Evolutionary conservation across 2,113 vertebrate species (phyloP), one percentile per base, ranked within the genome.

Genomic region (Gallinago media): DNA sequence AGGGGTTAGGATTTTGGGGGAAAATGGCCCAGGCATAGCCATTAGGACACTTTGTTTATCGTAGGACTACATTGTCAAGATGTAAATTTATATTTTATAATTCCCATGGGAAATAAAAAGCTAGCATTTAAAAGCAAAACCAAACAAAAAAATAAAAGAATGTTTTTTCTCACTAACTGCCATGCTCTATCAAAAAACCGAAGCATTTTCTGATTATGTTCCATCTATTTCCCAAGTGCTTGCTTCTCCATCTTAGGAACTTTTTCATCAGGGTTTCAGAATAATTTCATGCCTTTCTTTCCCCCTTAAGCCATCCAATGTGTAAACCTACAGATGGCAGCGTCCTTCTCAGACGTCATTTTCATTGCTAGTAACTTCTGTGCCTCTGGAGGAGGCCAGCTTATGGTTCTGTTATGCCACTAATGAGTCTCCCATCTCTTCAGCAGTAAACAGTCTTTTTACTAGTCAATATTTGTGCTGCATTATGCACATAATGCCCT

Each of bases 291-390:
- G 86, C 21, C 46, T 84, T 56, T 71, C 59, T 72, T 80, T 83
- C 72, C 55, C 34, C 77, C 40, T 55, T 88, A 96, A 97, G 79
- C 62, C 58, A 94, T 95, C 89, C 93, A 88, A 6, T 71, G 82
- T 68, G 87, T 89, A 95, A 96, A 89, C 74, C 94, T 97, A 96
- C 95, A 98, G 96, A 98, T 97, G 97, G 89, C 26, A 71, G 44
- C 29, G 72, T 93, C 94, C 95, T 97, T 95, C 89, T 79, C 88
- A 80, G 93, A 75, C 2, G 2, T 80, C 63, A 84, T 96, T 97
- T 97, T 97, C 96, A 94, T 97, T 98, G 92, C 84, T 85, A 73
- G 78, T 76, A 97, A 97, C 88, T 97, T 97, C 96, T 95, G 92
- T 92, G 93, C 94, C 96, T 95, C 94, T 97, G 93, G 94, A 98